Evolutionary conservation across 2,888 invertebrate species (phyloP), one percentile per base, ranked within the genome.

Genomic region (Venusia cambrica): DNA sequence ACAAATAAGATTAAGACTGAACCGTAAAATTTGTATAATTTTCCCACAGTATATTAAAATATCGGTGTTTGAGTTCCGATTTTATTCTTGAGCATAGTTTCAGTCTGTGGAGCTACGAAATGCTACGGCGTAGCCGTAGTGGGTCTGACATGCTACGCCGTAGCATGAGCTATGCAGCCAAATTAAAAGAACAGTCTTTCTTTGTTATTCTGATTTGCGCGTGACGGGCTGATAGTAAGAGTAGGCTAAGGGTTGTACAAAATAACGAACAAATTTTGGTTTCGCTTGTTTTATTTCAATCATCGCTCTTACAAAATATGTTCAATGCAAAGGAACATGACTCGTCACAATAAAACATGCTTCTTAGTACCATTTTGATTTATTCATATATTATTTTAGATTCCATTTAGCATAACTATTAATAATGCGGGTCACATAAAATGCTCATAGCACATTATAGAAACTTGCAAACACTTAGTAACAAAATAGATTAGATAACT

Each of bases 301-400:
- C 83, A 84, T 81, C 83, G 87, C 84, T 84, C 81, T 87, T 88
- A 87, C 85, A 87, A 87, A 85, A 87, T 85, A 87, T 87, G 83
- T 85, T 87, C 84, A 87, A 83, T 87, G 88, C 87, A 87, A 87
- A 87, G 87, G 88, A 88, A 88, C 88, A 85, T 80, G 84, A 87
- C 75, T 85, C 73, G 84, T 81, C 79, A 80, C 83, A 87, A 87
- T 85, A 87, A 87, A 85, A 87, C 85, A 87, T 84, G 85, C 81
- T 71, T 84, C 83, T 87, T 87, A 87, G 84, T 87, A 87, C 87
- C 85, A 85, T 85, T 87, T 85, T 79, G 71, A 77, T 83, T 84
- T 78, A 81, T 83, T 65, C 72, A 87, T 84, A 87, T 80, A 84
- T 81, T 84, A 84, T 75, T 81, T 84, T 83, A 83, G 80, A 69